Percentiles rank a stretch among this genome's conserved stretches.
phyloP scores from a whole-genome alignment of 2,888 invertebrate species.

The Tetropium fuscum region DNA sequence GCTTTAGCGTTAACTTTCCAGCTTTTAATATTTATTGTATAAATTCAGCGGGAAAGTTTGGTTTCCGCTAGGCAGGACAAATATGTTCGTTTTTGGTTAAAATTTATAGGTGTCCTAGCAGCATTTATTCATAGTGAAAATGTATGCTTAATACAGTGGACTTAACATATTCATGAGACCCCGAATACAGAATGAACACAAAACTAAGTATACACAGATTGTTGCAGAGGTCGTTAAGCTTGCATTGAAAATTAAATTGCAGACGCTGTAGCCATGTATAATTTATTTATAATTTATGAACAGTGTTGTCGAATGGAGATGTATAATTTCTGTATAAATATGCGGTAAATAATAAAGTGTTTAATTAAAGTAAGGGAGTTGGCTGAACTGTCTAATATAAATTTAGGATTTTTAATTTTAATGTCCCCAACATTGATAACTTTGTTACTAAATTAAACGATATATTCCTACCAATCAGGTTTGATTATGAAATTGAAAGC shows the following conservation, averaged over 20 bases:
- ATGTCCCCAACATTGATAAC: too few species aligned
- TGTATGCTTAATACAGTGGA: constrained; percentile 17
- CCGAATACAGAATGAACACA: constrained; percentile 23
- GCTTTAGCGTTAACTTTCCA: too few species aligned
- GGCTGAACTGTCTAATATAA: too few species aligned
- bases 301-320: neutral
- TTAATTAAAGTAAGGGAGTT: too few species aligned
- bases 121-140: constrained; percentile 21
- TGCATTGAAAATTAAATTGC: constrained; percentile 24
- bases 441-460: too few species aligned
- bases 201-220: constrained; percentile 26
- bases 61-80: neutral
- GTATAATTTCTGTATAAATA: too few species aligned
- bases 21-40: too few species aligned
- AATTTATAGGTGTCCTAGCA: constrained; percentile 12
- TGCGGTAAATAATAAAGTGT: too few species aligned
- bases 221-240: constrained; percentile 18
- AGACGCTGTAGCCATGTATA: constrained; percentile 12
- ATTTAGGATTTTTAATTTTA: too few species aligned
- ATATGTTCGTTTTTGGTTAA: neutral
- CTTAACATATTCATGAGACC: constrained; percentile 24
- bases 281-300: constrained; percentile 15
- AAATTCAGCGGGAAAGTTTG: too few species aligned
- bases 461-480: too few species aligned
- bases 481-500: too few species aligned